Conservation (phyloP, 2,888 invertebrate genomes). For the Hesperia comma region DNA sequence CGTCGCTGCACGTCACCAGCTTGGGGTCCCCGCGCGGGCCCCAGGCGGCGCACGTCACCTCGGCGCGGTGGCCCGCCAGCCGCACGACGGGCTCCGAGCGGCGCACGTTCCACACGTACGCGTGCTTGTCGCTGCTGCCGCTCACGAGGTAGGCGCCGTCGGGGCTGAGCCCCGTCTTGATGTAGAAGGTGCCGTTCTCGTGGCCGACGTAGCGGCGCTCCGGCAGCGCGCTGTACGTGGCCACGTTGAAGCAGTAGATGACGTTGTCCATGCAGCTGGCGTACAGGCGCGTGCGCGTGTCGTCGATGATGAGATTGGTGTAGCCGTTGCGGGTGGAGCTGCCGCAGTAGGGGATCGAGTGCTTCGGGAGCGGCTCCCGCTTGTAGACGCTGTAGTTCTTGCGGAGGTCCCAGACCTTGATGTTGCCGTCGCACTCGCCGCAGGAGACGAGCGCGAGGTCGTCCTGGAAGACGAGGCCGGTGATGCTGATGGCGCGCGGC, state of each 20-base stretch:
- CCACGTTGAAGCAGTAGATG: conserved; percentile 93
- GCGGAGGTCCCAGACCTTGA: conserved; percentile 94
- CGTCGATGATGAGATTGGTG: conserved; percentile 90
- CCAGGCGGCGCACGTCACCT: conserved; percentile 96
- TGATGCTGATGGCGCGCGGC: conserved; percentile 88
- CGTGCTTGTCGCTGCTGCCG: conserved; percentile 94
- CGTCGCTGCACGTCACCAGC: conserved; percentile 93
- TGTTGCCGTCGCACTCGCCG: conserved; percentile 93
- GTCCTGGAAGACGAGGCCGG: conserved; percentile 93
- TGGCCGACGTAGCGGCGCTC: conserved; percentile 88
- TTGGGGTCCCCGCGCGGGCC: conserved; percentile 83
- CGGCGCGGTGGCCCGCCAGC: conserved; percentile 90
- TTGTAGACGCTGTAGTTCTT: conserved; percentile 89
- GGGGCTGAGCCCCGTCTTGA: conserved; percentile 91
- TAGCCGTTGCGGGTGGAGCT: conserved; percentile 88
- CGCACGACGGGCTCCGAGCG: conserved; percentile 86
- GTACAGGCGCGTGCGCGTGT: conserved; percentile 87
- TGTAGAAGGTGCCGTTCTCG: conserved; percentile 91
- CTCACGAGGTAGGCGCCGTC: conserved; percentile 92
- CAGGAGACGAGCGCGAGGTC: conserved; percentile 91
- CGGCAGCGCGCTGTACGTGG: conserved; percentile 87
- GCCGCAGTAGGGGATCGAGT: conserved; percentile 89
- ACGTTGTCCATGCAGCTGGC: conserved; percentile 94
- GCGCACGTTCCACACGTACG: conserved; percentile 93
- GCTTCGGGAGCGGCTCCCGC: conserved; percentile 88